These are phyloP conservation scores for Chondrosia reniformis DNA, from an alignment of 37 sponge, comb jelly and placozoan species.

Conservation along the genomic window DNA sequence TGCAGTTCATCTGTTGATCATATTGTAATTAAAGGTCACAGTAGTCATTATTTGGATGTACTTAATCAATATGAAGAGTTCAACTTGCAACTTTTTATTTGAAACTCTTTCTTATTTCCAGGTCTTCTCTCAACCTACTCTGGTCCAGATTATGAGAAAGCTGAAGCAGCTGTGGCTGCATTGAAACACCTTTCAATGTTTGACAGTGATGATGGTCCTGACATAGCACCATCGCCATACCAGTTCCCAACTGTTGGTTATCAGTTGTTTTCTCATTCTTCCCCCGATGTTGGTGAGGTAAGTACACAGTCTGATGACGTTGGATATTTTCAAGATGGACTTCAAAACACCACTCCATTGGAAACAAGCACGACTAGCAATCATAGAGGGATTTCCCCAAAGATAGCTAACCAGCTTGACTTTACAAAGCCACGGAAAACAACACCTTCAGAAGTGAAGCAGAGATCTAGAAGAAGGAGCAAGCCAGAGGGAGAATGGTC, in stretches of 20 bases:
- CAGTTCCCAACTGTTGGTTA: conserved; percentile 31
- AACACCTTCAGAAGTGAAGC: background rate
- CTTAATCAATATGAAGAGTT: too few relatives aligned
- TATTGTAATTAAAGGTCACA: background rate
- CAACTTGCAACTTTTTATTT: too few relatives aligned
- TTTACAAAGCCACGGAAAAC: background rate
- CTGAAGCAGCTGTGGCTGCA: conserved; percentile 45
- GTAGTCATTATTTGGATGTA: too few relatives aligned
- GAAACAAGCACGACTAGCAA: background rate
- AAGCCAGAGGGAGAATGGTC: background rate
- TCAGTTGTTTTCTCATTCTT: conserved; percentile 45
- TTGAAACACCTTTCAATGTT: conserved; percentile 20
- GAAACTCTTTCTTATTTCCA: background rate
- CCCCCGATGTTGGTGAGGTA: conserved; percentile 28
- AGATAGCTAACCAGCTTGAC: background rate
- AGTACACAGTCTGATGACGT: background rate
- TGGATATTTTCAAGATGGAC: background rate
- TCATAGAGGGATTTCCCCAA: background rate
- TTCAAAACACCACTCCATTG: background rate
- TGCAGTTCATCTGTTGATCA: background rate
- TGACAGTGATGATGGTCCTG: background rate
- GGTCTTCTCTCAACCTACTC: conserved; percentile 32
- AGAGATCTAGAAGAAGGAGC: background rate
- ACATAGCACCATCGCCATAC: conserved; percentile 38
- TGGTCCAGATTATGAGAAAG: conserved; percentile 47